These are phyloP conservation scores for Coracopsis vasa DNA, from an alignment of 2,113 vertebrate species.

Conservation along the genomic window DNA sequence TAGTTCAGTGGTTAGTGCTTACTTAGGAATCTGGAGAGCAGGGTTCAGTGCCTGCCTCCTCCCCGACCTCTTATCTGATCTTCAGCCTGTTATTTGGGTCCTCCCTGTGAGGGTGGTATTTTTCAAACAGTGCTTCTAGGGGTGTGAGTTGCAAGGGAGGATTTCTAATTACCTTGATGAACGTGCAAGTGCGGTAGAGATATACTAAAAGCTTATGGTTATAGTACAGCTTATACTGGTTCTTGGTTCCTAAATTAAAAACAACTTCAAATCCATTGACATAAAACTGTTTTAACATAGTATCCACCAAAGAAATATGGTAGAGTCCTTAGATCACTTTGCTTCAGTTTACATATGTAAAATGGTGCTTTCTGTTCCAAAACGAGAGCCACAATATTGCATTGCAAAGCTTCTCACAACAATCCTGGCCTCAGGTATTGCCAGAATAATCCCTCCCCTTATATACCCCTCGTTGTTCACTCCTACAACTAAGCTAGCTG, in stretches of 20 bases:
- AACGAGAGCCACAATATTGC: not conserved
- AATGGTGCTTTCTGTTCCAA: not conserved
- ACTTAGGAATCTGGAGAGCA: accelerated
- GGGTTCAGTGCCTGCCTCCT: not conserved
- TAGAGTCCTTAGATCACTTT: not conserved
- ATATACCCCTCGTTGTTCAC: accelerated
- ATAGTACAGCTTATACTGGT: accelerated
- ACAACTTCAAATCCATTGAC: not conserved
- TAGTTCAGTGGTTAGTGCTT: not conserved
- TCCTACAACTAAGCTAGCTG: not conserved
- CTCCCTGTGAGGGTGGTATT: not conserved
- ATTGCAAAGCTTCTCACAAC: not conserved
- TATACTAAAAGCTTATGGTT: not conserved
- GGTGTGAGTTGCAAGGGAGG: not conserved
- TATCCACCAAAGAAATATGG: not conserved
- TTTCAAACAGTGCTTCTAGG: not conserved
- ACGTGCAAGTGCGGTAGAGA: not conserved
- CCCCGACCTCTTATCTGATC: not conserved
- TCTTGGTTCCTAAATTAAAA: not conserved
- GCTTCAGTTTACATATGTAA: not conserved
- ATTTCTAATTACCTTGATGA: not conserved
- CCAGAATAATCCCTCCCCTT: not conserved
- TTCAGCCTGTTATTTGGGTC: not conserved
- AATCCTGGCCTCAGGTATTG: not conserved
- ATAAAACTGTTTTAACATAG: not conserved